These are phyloP conservation scores for Morpho deidamia DNA, from an alignment of 2,888 invertebrate species.

Conservation along the genomic window DNA sequence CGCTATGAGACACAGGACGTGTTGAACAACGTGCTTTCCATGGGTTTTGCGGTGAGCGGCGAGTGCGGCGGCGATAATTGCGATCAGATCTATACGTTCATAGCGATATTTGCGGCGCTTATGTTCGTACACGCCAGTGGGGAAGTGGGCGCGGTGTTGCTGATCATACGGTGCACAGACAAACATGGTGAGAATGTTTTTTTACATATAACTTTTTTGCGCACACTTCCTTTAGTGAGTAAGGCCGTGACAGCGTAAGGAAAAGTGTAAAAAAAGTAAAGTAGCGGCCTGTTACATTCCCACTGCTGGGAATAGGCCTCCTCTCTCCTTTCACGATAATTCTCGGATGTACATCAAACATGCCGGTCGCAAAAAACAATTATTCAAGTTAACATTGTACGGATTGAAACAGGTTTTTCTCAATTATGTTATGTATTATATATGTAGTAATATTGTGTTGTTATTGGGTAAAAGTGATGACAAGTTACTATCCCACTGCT, in stretches of 20 bases:
- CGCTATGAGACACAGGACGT: conserved; percentile 31
- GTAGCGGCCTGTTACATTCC: too few relatives aligned
- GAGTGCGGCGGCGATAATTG: conserved; percentile 89
- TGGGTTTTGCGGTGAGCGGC: conserved; percentile 83
- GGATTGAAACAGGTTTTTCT: too few relatives aligned
- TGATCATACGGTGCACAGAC: conserved; percentile 94
- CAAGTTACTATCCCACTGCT: too few relatives aligned
- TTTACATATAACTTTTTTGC: neutral
- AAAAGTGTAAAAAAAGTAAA: too few relatives aligned
- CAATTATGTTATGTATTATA: too few relatives aligned
- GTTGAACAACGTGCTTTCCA: neutral
- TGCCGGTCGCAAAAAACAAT: too few relatives aligned
- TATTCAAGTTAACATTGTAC: too few relatives aligned
- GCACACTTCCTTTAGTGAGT: neutral
- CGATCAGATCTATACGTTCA: conserved; percentile 87
- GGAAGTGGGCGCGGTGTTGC: conserved; percentile 93
- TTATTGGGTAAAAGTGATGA: too few relatives aligned
- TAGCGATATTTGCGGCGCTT: conserved; percentile 87
- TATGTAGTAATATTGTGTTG: too few relatives aligned
- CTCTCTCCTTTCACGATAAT: too few relatives aligned
- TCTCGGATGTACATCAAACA: too few relatives aligned
- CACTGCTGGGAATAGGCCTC: too few relatives aligned
- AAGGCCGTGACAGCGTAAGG: neutral
- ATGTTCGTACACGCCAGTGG: conserved; percentile 96
- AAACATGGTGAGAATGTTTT: conserved; percentile 77